A percentile compares a stretch with the other conserved stretches of the same genome.
phyloP scores from a whole-genome alignment of 2,797 vertebrate genomes.

The Eupleurogrammus muticus region DNA sequence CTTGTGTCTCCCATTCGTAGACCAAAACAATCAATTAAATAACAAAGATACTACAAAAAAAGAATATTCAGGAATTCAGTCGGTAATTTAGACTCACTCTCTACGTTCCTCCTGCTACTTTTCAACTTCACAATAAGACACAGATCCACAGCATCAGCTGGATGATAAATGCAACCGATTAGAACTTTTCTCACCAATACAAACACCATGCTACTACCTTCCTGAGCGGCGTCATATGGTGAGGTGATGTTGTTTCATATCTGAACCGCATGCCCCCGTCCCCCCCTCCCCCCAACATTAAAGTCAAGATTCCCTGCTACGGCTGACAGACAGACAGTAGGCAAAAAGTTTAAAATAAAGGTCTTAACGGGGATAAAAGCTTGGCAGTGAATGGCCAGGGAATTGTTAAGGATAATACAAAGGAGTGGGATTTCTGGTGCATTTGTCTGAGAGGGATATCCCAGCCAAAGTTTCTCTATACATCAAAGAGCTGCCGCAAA shows the following conservation, averaged over 20 bases:
- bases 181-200: not conserved
- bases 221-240: conserved; percentile 30
- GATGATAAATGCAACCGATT: not conserved
- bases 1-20: no score
- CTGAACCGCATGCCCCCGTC: conserved; percentile 51
- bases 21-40: no score
- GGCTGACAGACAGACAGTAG: conserved; percentile 80
- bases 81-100: not conserved
- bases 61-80: not conserved
- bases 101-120: not conserved
- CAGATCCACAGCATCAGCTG: not conserved
- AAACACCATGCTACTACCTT: not conserved
- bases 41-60: no score
- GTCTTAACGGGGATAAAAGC: conserved; percentile 85
- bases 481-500: conserved; percentile 86
- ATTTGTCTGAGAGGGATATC: conserved; percentile 85
- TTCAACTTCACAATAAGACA: no score
- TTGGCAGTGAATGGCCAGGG: conserved; percentile 79
- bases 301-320: conserved; percentile 70
- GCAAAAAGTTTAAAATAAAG: conserved; percentile 82
- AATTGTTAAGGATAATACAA: conserved; percentile 86
- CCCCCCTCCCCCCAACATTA: conserved; percentile 34
- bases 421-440: conserved; percentile 86
- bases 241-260: conserved; percentile 39
- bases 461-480: conserved; percentile 85